phyloP scores from a whole-genome alignment of 1,140 invertebrate genomes.

The Conus betulinus region DNA sequence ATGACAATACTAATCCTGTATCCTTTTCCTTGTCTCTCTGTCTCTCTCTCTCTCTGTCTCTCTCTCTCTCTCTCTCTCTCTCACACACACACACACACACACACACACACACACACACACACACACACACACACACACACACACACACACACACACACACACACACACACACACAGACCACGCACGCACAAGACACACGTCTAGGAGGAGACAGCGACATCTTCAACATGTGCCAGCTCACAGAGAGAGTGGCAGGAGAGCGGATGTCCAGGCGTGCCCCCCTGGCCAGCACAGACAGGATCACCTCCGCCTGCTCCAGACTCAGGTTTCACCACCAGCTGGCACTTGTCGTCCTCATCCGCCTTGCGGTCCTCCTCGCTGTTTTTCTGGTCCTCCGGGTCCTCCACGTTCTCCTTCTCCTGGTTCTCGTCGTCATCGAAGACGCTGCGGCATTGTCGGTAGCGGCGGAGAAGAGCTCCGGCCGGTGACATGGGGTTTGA shows the following conservation, averaged over 20 bases:
- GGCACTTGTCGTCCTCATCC: constrained; percentile 18
- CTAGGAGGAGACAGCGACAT: too few relatives aligned
- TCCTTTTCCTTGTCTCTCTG: too few relatives aligned
- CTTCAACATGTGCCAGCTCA: background rate
- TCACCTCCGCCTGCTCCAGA: background rate
- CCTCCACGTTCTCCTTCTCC: background rate
- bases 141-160: background rate
- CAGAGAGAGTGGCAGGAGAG: constrained; percentile 19
- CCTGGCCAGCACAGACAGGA: background rate
- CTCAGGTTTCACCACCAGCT: constrained; percentile 4
- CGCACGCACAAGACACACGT: background rate
- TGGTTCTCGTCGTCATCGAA: constrained; percentile 25
- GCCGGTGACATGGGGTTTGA: constrained; percentile 37
- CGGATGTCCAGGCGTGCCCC: constrained; percentile 14
- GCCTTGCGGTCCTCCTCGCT: background rate
- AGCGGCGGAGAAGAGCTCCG: constrained; percentile 23
- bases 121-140: background rate
- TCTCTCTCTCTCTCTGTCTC: too few relatives aligned
- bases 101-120: background rate
- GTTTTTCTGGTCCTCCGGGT: background rate
- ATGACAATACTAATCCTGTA: too few relatives aligned
- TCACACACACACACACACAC: too few relatives aligned
- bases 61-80: too few relatives aligned
- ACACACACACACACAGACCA: background rate
- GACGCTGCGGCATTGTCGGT: constrained; percentile 24